These are phyloP conservation scores for Scaptomyza graminum DNA, from an alignment of 1,140 invertebrate species.

Conservation along the genomic window DNA sequence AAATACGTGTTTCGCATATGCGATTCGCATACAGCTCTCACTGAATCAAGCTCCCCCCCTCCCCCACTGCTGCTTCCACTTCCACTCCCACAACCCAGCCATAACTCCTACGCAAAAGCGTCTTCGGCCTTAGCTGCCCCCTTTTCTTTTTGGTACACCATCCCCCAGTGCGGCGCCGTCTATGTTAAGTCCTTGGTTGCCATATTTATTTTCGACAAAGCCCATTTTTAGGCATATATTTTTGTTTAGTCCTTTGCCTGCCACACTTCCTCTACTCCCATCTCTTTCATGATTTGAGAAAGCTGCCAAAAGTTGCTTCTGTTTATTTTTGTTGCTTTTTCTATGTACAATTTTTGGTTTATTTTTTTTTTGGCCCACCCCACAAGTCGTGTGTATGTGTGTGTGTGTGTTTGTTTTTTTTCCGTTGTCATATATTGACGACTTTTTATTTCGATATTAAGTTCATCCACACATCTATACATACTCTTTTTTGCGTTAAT, in stretches of 20 bases:
- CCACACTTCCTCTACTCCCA: no score
- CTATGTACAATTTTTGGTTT: conserved; percentile 38
- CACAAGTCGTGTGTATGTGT: background rate
- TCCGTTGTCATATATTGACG: conserved; percentile 48
- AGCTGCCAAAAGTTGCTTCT: conserved; percentile 53
- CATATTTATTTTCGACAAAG: conserved; percentile 65
- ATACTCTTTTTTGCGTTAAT: conserved; percentile 16
- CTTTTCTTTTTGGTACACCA: background rate
- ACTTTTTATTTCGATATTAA: conserved; percentile 55
- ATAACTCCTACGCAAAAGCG: conserved; percentile 7
- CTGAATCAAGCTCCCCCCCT: background rate
- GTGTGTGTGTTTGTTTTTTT: conserved; percentile 24
- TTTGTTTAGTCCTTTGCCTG: background rate
- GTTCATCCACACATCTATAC: conserved; percentile 22
- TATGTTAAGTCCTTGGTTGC: conserved; percentile 2
- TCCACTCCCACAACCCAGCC: background rate
- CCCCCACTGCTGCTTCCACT: no score
- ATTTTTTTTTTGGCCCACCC: background rate
- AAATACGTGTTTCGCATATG: conserved; percentile 73
- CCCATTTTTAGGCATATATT: conserved; percentile 69
- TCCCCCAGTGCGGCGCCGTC: background rate
- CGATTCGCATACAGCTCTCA: conserved; percentile 41
- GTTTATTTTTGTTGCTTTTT: conserved; percentile 15
- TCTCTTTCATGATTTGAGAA: background rate
- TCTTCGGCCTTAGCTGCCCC: background rate